phyloP scores from a whole-genome alignment of 2,888 invertebrate species.

The Pammene fasciana region DNA sequence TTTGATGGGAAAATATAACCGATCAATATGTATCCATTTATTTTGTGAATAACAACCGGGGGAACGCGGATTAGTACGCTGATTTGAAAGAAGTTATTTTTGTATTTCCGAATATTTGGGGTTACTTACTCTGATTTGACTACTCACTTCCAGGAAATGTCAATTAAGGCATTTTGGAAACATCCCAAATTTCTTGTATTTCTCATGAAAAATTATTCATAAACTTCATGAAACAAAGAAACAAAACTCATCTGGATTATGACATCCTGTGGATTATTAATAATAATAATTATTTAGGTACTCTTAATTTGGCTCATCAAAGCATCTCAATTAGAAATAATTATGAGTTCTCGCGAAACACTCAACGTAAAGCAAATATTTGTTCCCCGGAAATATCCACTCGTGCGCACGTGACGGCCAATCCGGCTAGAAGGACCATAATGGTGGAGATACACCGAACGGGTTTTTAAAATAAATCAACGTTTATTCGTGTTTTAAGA shows the following conservation, averaged over 20 bases:
- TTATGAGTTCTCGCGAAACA: constrained; percentile 23
- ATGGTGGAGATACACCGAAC: not conserved
- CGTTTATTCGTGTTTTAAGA: too few species aligned
- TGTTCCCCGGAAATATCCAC: constrained; percentile 29
- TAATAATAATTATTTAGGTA: constrained; percentile 12
- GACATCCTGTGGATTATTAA: constrained; percentile 11
- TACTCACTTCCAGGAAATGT: constrained; percentile 4
- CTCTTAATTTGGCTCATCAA: constrained; percentile 26
- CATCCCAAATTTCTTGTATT: constrained; percentile 7
- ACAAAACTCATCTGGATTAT: not conserved
- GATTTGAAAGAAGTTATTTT: not conserved
- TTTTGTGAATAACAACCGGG: too few species aligned
- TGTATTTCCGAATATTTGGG: not conserved
- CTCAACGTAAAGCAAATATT: constrained; percentile 28
- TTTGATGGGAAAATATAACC: too few species aligned
- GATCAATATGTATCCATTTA: too few species aligned
- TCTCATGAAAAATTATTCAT: constrained; percentile 16
- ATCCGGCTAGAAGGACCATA: constrained; percentile 20
- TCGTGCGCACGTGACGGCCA: constrained; percentile 7
- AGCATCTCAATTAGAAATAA: constrained; percentile 32
- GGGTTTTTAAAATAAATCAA: too few species aligned
- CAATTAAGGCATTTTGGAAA: constrained; percentile 21
- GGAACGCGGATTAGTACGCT: not conserved
- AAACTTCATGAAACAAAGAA: not conserved
- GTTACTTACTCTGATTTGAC: constrained; percentile 2